These are phyloP conservation scores for Apostichopus japonicus DNA, from an alignment of 35 echinoderm and acorn worm species.

Conservation along the genomic window DNA sequence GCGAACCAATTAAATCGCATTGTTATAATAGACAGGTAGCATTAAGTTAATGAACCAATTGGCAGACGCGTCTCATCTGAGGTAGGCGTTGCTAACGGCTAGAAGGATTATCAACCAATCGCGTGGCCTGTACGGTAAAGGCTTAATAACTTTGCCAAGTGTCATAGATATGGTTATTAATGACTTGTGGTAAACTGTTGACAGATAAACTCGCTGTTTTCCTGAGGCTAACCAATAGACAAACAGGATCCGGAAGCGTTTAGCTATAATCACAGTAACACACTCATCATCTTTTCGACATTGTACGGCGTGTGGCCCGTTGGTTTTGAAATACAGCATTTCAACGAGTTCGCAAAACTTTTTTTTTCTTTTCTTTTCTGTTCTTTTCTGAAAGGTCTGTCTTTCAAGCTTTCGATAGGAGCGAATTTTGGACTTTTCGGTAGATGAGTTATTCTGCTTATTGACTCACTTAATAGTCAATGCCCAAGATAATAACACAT, in stretches of 20 bases:
- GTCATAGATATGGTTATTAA: conserved; percentile 62
- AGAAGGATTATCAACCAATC: conserved; percentile 30
- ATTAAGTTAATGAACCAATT: conserved; percentile 46
- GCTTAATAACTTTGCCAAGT: conserved; percentile 45
- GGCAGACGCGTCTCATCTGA: conserved; percentile 33
- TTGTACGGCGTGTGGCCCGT: conserved; percentile 30
- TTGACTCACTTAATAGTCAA: too few relatives aligned
- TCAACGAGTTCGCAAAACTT: background rate
- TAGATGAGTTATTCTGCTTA: too few relatives aligned
- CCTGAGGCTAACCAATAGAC: conserved; percentile 53
- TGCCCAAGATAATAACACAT: background rate
- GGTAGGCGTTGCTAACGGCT: conserved; percentile 50
- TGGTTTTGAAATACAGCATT: background rate
- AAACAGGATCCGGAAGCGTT: conserved; percentile 57
- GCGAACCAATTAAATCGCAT: conserved; percentile 36
- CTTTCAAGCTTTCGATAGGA: too few relatives aligned
- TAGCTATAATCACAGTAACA: conserved; percentile 44
- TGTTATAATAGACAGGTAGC: conserved; percentile 47
- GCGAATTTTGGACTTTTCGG: too few relatives aligned
- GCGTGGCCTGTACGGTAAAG: conserved; percentile 13
- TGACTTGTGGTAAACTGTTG: conserved; percentile 57
- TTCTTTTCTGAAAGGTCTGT: too few relatives aligned
- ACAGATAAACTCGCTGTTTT: conserved; percentile 63
- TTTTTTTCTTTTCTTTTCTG: background rate
- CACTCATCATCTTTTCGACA: conserved; percentile 26